Evolutionary conservation across 2,797 vertebrate species (phyloP).

Genomic region (Nannoperca obscura): DNA sequence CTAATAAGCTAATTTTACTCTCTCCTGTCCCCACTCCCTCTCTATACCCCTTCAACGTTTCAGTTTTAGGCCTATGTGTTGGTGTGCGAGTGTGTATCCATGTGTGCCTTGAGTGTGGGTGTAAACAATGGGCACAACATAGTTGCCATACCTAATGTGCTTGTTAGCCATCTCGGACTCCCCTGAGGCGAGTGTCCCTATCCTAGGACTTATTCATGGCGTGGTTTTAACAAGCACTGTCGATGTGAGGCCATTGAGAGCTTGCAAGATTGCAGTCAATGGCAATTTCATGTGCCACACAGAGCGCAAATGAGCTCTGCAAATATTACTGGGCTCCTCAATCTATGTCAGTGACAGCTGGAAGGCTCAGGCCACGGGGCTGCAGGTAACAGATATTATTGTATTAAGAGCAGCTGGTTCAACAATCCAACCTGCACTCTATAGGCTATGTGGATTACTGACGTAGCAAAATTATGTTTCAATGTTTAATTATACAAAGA

Average conservation of each 20-base stretch:
- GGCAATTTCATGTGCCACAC: slow-evolving; percentile 82
- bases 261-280: slow-evolving; percentile 81
- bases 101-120: slow-evolving; percentile 63
- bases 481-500: slow-evolving; percentile 9
- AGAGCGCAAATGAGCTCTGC: slow-evolving; percentile 82
- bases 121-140: slow-evolving; percentile 79
- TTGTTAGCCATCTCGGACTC: slow-evolving; percentile 80
- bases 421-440: slow-evolving; percentile 41
- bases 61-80: slow-evolving; percentile 36
- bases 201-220: slow-evolving; percentile 79
- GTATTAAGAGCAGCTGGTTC: slow-evolving; percentile 45
- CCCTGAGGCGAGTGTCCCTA: slow-evolving; percentile 73
- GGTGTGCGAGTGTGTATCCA: slow-evolving; percentile 30
- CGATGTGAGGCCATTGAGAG: slow-evolving; percentile 77
- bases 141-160: slow-evolving; percentile 80
- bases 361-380: slow-evolving; percentile 68
- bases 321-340: slow-evolving; percentile 76
- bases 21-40: slow-evolving; percentile 24
- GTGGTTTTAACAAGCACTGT: slow-evolving; percentile 83
- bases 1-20: slow-evolving; percentile 70
- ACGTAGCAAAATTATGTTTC: slow-evolving; percentile 6
- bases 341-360: slow-evolving; percentile 73
- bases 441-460: background rate
- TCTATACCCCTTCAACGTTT: slow-evolving; percentile 38
- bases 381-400: slow-evolving; percentile 66